Base-by-base conservation (phyloP, 1,140 invertebrate species). In the Orchestia grillus region DNA sequence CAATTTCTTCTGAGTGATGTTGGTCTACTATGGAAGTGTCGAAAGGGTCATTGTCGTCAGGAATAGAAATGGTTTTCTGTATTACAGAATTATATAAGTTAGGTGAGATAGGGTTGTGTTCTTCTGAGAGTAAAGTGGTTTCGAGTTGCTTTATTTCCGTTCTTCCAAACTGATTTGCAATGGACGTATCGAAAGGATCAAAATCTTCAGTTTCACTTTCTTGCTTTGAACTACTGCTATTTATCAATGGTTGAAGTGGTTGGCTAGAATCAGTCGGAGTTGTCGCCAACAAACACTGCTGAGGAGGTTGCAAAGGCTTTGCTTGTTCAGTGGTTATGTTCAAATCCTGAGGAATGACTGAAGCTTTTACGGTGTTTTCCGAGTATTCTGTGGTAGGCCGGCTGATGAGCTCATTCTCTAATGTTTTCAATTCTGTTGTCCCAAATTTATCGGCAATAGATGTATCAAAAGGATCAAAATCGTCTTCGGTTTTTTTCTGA, bases 11-110 rank as follows among this genome's bases (percentile, higher is more conserved):
- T 97, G 98, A 98, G 15, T 98, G 98, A 6, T 98, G 98, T 96
- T 98, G 98, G 42, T 97, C 97, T 36, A 98, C 98, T 87, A 98
- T 98, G 3, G 98, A 98, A 0, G 98, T 99, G 97, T 99, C 98
- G 97, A 99, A 99, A 0, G 98, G 98, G 97, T 99, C 98, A 95
- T 98, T 97, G 95, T 98, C 97, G 42, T 98, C 97, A 77, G 97
- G 97, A n/a, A 95, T 88, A 77, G 44, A 11, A 44, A 40, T 40
- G 40, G 44, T 47, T 40, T 87, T 28, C 88, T 96, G 96, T 95
- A 96, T 91, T 91, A 96, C 36, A 96, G 45, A 43, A 94, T 95
- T 95, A 43, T 96, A 94, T 95, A 97, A 95, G 96, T 97, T 96
- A 36, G 96, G 96, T 44, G 96, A 96, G 15, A 97, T 96, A 53